Conservation (phyloP, 2,888 invertebrate genomes). For the Oxycera nigricornis region DNA sequence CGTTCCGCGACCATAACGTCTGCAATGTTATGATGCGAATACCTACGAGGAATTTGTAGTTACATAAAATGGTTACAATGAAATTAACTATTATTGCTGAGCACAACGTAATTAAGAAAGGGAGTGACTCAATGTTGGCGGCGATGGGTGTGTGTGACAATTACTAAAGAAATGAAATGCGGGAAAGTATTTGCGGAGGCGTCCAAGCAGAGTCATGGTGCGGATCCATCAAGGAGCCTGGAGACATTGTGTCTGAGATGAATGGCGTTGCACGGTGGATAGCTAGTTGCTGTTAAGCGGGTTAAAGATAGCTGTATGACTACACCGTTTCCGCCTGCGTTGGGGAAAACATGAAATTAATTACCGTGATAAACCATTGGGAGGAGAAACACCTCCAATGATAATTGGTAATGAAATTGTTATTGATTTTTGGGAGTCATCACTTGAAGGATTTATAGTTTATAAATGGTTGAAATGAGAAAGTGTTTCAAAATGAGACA, state of each 20-base stretch:
- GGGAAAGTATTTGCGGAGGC: background rate
- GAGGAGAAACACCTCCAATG: too few relatives aligned
- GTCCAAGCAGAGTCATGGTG: background rate
- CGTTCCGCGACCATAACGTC: background rate
- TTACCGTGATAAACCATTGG: too few relatives aligned
- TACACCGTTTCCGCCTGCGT: too few relatives aligned
- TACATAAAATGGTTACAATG: constrained; percentile 2
- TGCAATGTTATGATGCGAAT: background rate
- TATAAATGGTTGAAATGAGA: too few relatives aligned
- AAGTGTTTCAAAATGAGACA: too few relatives aligned
- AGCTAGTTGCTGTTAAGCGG: too few relatives aligned
- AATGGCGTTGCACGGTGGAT: background rate
- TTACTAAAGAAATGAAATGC: background rate
- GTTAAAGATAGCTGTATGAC: too few relatives aligned
- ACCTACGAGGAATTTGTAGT: background rate
- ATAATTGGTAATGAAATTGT: background rate
- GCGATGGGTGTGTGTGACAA: background rate
- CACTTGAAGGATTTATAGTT: too few relatives aligned
- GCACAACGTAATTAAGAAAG: constrained; percentile 16
- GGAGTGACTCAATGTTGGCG: background rate
- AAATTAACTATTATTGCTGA: background rate
- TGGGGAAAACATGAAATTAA: too few relatives aligned
- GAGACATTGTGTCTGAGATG: background rate
- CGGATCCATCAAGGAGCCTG: background rate
- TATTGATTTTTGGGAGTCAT: too few relatives aligned